A percentile compares a stretch with the other conserved stretches of the same genome.
These are phyloP conservation scores for Tolmerus cingulatus DNA, from an alignment of 2,888 invertebrate species.

Conservation along the genomic window DNA sequence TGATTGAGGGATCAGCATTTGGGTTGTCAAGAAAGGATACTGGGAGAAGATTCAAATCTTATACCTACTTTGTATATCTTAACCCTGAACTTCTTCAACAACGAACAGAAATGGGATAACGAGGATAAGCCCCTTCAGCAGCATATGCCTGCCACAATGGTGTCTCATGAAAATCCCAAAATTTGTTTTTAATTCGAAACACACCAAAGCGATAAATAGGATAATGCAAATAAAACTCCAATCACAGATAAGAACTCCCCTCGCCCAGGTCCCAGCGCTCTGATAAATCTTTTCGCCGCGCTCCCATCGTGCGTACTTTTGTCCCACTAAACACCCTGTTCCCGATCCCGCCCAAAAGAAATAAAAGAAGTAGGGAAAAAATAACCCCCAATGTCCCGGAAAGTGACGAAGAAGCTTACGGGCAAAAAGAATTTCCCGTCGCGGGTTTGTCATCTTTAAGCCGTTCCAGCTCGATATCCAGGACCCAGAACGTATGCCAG, in stretches of 20 bases:
- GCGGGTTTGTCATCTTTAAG: slow-evolving; percentile 21
- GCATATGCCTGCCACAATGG: background rate
- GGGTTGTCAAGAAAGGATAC: background rate
- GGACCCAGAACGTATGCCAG: slow-evolving; percentile 51
- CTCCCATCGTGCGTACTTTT: background rate
- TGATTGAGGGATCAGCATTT: background rate
- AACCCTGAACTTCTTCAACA: background rate
- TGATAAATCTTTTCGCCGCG: slow-evolving; percentile 27
- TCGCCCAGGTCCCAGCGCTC: background rate
- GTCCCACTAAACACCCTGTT: slow-evolving; percentile 20
- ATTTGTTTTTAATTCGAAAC: slow-evolving; percentile 22
- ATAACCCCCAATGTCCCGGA: background rate
- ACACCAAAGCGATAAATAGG: slow-evolving; percentile 26
- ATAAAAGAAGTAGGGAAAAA: background rate
- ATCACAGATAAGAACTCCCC: slow-evolving; percentile 31
- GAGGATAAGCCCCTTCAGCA: background rate
- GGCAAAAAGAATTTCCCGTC: background rate
- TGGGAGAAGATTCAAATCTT: background rate
- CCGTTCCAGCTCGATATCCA: slow-evolving; percentile 22
- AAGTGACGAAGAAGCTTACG: slow-evolving; percentile 13
- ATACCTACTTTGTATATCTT: background rate
- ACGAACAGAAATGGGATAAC: background rate
- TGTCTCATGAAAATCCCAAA: background rate
- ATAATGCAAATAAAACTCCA: slow-evolving; percentile 37
- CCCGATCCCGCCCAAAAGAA: background rate